phyloP scores from a whole-genome alignment of 2,113 vertebrate species.

The Uropsilus gracilis region DNA sequence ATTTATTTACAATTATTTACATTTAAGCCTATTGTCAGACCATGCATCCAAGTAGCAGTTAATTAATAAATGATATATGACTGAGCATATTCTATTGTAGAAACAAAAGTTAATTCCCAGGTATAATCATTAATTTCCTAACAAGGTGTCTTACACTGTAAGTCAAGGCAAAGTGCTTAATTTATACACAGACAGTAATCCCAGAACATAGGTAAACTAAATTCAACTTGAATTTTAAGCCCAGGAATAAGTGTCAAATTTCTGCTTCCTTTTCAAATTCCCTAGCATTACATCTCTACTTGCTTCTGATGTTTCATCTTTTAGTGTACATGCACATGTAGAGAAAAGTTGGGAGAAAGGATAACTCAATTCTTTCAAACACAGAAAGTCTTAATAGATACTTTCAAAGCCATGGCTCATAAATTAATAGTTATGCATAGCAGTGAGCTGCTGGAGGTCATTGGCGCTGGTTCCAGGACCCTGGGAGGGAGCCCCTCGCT shows the following conservation, averaged over 20 bases:
- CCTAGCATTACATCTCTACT: neutral
- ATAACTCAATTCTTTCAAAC: constrained; percentile 13
- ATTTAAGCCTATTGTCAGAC: constrained; percentile 9
- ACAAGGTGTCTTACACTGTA: neutral
- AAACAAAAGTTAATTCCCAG: neutral
- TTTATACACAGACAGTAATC: neutral
- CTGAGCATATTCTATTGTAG: neutral
- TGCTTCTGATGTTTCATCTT: constrained; percentile 9
- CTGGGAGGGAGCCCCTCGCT: too few relatives aligned
- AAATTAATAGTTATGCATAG: neutral
- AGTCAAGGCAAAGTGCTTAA: neutral
- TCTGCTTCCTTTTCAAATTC: neutral
- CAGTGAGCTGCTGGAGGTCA: too few relatives aligned
- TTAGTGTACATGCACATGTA: neutral
- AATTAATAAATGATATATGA: neutral
- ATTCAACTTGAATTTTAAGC: neutral
- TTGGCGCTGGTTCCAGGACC: too few relatives aligned
- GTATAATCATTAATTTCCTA: neutral
- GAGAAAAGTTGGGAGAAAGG: neutral
- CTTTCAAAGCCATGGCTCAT: neutral
- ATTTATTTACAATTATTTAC: neutral
- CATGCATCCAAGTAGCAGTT: neutral
- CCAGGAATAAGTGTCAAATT: neutral
- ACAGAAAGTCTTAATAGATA: neutral
- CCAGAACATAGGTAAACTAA: neutral